A percentile compares a stretch with the other conserved stretches of the same genome.
Conservation (phyloP, 2,797 vertebrate genomes). For the Kryptolebias ocellatus region DNA sequence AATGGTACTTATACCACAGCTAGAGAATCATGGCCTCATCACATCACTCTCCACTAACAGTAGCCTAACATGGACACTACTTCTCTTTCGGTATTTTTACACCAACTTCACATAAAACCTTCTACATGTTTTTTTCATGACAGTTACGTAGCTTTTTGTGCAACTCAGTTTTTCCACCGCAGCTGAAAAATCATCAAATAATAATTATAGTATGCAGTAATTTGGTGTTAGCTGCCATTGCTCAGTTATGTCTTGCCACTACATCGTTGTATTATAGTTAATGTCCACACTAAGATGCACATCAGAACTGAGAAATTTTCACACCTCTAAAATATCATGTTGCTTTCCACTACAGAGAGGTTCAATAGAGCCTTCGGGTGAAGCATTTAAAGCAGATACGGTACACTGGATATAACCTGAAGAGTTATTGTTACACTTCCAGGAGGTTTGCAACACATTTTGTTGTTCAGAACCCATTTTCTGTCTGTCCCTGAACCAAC, state of each 20-base stretch:
- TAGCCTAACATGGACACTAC: too few relatives aligned
- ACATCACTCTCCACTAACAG: too few relatives aligned
- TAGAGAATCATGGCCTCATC: too few relatives aligned
- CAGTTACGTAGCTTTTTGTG: too few relatives aligned
- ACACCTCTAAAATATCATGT: conserved; percentile 32
- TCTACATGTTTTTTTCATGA: too few relatives aligned
- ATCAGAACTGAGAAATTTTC: background rate
- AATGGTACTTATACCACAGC: too few relatives aligned
- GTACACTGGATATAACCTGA: conserved; percentile 10
- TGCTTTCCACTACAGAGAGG: conserved; percentile 31
- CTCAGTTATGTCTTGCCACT: background rate
- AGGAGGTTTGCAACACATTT: conserved; percentile 13
- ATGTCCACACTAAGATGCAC: background rate
- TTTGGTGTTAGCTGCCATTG: background rate
- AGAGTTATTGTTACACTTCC: conserved; percentile 31
- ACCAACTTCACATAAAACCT: too few relatives aligned
- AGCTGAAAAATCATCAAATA: background rate
- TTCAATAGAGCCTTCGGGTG: background rate
- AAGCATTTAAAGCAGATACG: conserved; percentile 29
- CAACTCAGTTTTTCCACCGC: background rate
- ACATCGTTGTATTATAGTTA: too few relatives aligned
- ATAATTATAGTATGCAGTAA: background rate
- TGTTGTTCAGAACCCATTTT: conserved; percentile 27
- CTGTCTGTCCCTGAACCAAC: background rate
- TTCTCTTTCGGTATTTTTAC: too few relatives aligned